Conservation (phyloP, 2,797 vertebrate species). For the Lophura swinhoii region DNA sequence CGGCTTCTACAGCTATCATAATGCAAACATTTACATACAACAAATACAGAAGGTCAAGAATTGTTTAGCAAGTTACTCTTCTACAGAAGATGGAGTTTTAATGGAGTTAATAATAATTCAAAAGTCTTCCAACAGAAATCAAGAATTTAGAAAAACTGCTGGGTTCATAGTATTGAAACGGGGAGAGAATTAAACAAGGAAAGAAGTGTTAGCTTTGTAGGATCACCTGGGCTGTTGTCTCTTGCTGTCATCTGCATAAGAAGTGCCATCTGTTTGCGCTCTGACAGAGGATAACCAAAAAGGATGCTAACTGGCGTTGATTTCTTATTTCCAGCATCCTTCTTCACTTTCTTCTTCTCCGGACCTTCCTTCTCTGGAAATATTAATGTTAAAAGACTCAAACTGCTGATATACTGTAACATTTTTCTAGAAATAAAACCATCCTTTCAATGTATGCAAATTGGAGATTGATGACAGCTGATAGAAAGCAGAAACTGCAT, state of each 20-base stretch:
- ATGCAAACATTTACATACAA: not conserved
- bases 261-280: slow-evolving; percentile 99
- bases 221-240: slow-evolving; percentile 97
- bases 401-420: not conserved
- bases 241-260: slow-evolving; percentile 99
- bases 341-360: slow-evolving; percentile 98
- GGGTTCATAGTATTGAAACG: not conserved
- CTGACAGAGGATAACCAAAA: slow-evolving; percentile 97
- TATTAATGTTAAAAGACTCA: slow-evolving; percentile 64
- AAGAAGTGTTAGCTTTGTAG: not conserved
- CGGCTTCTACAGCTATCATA: not conserved
- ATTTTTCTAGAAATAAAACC: not conserved
- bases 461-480: not conserved
- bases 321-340: slow-evolving; percentile 93
- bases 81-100: not conserved
- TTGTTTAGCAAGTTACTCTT: not conserved
- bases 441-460: not conserved
- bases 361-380: slow-evolving; percentile 97
- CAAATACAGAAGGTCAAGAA: not conserved
- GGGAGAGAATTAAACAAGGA: not conserved
- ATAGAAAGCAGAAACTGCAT: not conserved
- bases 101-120: accelerated
- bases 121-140: not conserved
- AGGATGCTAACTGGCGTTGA: slow-evolving; percentile 93
- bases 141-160: not conserved